These are phyloP conservation scores for Oligia latruncula DNA, from an alignment of 2,888 invertebrate genomes.

Conservation along the genomic window DNA sequence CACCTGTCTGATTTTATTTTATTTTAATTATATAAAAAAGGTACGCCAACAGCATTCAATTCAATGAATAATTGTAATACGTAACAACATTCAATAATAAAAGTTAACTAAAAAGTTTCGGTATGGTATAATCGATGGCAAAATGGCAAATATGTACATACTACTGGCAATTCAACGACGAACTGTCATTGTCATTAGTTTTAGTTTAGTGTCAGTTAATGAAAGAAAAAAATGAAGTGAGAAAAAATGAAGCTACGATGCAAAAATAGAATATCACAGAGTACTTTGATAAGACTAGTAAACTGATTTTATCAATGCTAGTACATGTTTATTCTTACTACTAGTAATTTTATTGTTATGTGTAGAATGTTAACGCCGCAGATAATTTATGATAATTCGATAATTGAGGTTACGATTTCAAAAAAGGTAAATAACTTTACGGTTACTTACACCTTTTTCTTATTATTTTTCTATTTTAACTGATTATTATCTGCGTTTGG, in stretches of 20 bases:
- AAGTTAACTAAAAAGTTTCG: not conserved
- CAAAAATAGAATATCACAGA: not conserved
- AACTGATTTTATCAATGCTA: not conserved
- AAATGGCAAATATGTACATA: too few relatives aligned
- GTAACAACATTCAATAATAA: too few relatives aligned
- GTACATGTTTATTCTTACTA: not conserved
- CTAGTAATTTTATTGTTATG: constrained; percentile 6
- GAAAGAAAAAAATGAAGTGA: not conserved
- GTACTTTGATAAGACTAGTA: too few relatives aligned
- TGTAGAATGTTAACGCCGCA: not conserved
- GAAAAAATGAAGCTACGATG: constrained; percentile 4
- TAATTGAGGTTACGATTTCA: constrained; percentile 38
- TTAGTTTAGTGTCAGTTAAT: not conserved
- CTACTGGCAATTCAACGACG: too few relatives aligned
- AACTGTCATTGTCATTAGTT: not conserved
- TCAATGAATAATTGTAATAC: too few relatives aligned
- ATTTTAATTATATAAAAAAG: too few relatives aligned
- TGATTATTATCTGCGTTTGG: too few relatives aligned
- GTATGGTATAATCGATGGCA: too few relatives aligned
- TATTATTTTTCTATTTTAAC: not conserved
- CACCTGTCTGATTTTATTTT: not conserved
- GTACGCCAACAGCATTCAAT: too few relatives aligned
- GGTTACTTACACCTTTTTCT: not conserved
- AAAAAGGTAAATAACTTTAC: constrained; percentile 48
- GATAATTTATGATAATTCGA: not conserved